Evolutionary conservation across 2,797 vertebrate genomes (phyloP).

Genomic region (Falco columbarius): DNA sequence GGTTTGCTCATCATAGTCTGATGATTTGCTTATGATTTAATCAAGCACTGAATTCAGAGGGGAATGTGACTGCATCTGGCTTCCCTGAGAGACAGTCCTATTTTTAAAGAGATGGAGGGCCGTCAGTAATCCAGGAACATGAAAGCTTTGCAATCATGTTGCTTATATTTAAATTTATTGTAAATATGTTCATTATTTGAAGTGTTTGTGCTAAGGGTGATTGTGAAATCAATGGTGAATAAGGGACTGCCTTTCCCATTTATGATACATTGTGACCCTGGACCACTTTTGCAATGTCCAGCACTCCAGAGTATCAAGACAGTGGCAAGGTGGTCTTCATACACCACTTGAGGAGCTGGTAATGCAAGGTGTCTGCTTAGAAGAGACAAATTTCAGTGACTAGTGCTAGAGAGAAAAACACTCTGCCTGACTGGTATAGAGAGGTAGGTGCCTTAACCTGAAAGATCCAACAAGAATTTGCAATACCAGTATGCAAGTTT

Average conservation of each 20-base stretch:
- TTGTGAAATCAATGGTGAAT: not conserved
- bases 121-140: not conserved
- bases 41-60: constrained; percentile 4
- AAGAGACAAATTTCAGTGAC: not conserved
- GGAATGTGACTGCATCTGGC: constrained; percentile 13
- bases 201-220: not conserved
- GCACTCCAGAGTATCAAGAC: not conserved
- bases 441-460: not conserved
- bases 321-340: not conserved
- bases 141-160: not conserved
- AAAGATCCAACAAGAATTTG: not conserved
- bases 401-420: not conserved
- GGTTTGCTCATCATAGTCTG: constrained; percentile 1
- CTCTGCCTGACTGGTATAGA: not conserved
- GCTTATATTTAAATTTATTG: not conserved
- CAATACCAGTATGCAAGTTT: not conserved
- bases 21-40: constrained; percentile 31
- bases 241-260: not conserved
- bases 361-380: not conserved
- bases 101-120: not conserved
- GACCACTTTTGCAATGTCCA: not conserved
- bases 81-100: not conserved
- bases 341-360: not conserved
- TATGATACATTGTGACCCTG: not conserved
- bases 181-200: not conserved